Percentiles rank a stretch among this genome's conserved stretches.
Conservation (phyloP, 1,140 invertebrate species). For the Lethrus apterus region DNA sequence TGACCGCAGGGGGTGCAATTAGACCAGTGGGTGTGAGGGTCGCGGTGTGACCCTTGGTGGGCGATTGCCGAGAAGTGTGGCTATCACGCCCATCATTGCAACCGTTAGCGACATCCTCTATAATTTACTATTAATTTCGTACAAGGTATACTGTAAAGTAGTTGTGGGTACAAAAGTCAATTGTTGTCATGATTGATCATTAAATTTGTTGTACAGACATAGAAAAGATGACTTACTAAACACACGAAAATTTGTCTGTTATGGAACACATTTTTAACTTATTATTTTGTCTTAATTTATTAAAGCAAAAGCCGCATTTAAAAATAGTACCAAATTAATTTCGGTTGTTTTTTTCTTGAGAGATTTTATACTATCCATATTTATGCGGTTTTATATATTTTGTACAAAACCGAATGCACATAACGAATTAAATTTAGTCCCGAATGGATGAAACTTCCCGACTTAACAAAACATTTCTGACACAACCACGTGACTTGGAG, state of each 20-base stretch:
- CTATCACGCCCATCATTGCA: slow-evolving; percentile 7
- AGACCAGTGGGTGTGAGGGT: slow-evolving; percentile 15
- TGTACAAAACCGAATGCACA: slow-evolving; percentile 12
- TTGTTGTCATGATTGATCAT: too few relatives aligned
- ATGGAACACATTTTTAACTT: too few relatives aligned
- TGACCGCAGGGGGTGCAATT: slow-evolving; percentile 20
- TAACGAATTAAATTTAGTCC: slow-evolving; percentile 37
- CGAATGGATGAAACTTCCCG: slow-evolving; percentile 34
- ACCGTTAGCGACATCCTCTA: slow-evolving; percentile 1
- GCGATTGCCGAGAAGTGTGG: background rate
- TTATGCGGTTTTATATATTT: background rate
- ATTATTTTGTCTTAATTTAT: too few relatives aligned
- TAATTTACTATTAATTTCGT: background rate
- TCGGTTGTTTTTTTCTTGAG: too few relatives aligned
- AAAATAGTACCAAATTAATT: too few relatives aligned
- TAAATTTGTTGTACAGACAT: too few relatives aligned
- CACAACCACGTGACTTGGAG: slow-evolving; percentile 38
- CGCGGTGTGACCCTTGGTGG: slow-evolving; percentile 12
- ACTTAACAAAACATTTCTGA: slow-evolving; percentile 31
- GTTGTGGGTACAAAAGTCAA: too few relatives aligned
- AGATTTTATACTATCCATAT: too few relatives aligned
- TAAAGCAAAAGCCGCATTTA: too few relatives aligned
- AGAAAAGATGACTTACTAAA: too few relatives aligned
- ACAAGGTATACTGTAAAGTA: too few relatives aligned
- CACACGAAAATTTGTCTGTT: too few relatives aligned